Base-by-base conservation (phyloP, 1,140 invertebrate genomes). In the Eriocheir sinensis region DNA sequence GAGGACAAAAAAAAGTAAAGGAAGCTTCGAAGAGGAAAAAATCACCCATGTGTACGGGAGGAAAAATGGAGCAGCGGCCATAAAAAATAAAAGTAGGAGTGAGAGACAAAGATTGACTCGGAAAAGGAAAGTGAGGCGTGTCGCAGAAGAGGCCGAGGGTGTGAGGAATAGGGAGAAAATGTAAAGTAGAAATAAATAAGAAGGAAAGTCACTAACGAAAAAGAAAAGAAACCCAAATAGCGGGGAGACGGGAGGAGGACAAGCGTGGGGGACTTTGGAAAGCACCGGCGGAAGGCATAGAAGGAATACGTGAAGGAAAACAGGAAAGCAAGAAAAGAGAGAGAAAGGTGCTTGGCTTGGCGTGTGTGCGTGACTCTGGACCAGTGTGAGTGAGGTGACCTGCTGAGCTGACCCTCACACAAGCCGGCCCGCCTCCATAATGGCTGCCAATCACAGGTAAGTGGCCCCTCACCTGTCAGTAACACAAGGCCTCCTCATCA, bases 81-180 rank as follows among this genome's bases (percentile, higher is more conserved):
- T 89, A 89, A 53, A 89, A 88, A 85, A 34, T 12, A 38, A 85
- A 53, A 34, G 2, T 34, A 89, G 44, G 88, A 89, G 38, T 34
- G 0, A 30, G 40, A 81, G 40, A 38, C 40, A 48, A 32, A n/a
- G 60, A 72, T 72, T 72, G 60, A 72, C 60, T 72, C 1, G 27
- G n/a, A 53, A 8, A 53, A 89, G 4, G 12, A 48, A 8, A 53
- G 41, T 32, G 85, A 79, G 6, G 27, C 30, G 32, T 85, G 34
- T 12, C 2, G 38, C n/a, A 89, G 88, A 72, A 48, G 44, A 32
- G 81, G 80, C n/a, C 32, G 80, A 92, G 41, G 91, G 41, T 41
- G 80, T 81, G 79, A 38, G 40, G 48, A 79, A 79, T 34, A 79
- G 34, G 8, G n/a, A 40, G 89, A 89, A 27, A 36, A 21, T 36